phyloP scores from a whole-genome alignment of 2,113 vertebrate genomes.

The Sceloporus tristichus region DNA sequence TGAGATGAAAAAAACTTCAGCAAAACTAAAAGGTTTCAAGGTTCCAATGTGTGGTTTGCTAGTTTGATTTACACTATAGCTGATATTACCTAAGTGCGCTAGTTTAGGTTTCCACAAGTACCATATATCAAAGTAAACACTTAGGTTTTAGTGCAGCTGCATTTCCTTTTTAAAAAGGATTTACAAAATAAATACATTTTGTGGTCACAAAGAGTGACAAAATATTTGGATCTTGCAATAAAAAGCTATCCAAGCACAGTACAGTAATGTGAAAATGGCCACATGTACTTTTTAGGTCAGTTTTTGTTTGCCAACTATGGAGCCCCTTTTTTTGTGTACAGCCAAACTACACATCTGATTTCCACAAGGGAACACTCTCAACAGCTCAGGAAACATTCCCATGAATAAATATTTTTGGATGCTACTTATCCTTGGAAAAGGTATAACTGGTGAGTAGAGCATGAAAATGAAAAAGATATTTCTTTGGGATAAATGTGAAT shows the following conservation, averaged over 20 bases:
- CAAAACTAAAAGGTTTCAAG: conserved; percentile 17
- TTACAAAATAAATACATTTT: conserved; percentile 23
- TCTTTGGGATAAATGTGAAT: not conserved
- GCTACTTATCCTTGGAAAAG: not conserved
- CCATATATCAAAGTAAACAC: not conserved
- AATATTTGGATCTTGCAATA: not conserved
- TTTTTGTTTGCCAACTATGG: not conserved
- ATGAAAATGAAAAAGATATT: not conserved
- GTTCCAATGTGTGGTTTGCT: not conserved
- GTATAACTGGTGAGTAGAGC: not conserved
- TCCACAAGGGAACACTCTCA: not conserved
- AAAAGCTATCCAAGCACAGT: not conserved
- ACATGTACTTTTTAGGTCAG: not conserved
- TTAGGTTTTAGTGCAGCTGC: not conserved
- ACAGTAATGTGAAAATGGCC: not conserved
- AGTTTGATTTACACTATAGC: not conserved
- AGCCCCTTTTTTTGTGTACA: not conserved
- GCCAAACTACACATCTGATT: not conserved
- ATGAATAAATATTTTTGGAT: not conserved
- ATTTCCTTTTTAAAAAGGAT: conserved; percentile 24
- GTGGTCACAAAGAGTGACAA: not conserved
- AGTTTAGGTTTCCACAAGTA: not conserved
- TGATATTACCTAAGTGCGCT: conserved; percentile 5
- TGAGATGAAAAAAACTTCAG: not conserved
- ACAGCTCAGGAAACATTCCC: not conserved